Evolutionary conservation across 2,113 vertebrate genomes (phyloP).

Genomic region (Vombatus ursinus): DNA sequence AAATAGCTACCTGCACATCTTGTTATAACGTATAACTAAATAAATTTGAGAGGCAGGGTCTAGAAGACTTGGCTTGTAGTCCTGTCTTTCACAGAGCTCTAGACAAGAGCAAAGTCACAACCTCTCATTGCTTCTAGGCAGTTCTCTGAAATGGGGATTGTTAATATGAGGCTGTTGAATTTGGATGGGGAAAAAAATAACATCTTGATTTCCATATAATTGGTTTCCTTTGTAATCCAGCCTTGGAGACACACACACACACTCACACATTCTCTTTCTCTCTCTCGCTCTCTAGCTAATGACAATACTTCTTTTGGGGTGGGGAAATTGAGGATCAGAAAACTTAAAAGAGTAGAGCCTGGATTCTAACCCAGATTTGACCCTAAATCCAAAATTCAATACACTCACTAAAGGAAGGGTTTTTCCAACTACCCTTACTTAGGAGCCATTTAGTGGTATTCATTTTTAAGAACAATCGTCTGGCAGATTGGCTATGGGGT

Average conservation of each 20-base stretch:
- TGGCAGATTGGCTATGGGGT: neutral
- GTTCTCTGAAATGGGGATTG: neutral
- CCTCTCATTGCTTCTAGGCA: neutral
- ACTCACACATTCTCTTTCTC: no score
- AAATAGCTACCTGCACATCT: neutral
- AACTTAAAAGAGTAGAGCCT: neutral
- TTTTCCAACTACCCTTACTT: neutral
- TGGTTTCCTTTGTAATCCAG: neutral
- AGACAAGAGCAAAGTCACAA: neutral
- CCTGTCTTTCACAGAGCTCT: neutral
- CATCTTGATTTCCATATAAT: neutral
- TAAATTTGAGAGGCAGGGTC: neutral
- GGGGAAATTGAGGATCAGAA: neutral
- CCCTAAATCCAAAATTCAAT: neutral
- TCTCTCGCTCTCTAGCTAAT: neutral
- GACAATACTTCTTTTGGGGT: neutral
- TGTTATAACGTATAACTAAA: slow-evolving; percentile 3
- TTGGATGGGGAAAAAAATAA: neutral
- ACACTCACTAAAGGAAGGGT: neutral
- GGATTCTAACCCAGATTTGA: neutral
- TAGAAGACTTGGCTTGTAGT: neutral
- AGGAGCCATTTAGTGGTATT: slow-evolving; percentile 27
- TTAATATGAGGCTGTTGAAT: neutral
- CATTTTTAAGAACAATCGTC: slow-evolving; percentile 23
- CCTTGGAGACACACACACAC: neutral